These are phyloP conservation scores for Catharus ustulatus DNA, from an alignment of 2,797 vertebrate genomes.

Conservation along the genomic window DNA sequence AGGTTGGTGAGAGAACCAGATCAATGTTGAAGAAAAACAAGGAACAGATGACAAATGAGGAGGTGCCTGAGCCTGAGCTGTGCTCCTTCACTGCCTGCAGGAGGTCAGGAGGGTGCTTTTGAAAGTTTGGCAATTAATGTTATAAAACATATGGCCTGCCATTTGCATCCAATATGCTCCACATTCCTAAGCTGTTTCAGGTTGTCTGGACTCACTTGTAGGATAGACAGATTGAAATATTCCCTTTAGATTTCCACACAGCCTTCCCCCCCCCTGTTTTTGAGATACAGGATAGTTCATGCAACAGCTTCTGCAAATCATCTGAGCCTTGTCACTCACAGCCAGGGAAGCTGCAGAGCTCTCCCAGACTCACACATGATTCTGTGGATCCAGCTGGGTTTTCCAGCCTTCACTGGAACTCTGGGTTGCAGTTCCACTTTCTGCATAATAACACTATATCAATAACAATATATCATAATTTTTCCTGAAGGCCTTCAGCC, in stretches of 20 bases:
- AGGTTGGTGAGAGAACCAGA: constrained; percentile 3
- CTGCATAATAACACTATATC: neutral
- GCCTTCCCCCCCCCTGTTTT: rapidly evolving
- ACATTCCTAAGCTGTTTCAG: constrained; percentile 28
- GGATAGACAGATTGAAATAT: neutral
- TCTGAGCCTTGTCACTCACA: neutral
- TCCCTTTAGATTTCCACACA: neutral
- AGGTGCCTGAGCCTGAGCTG: constrained; percentile 18
- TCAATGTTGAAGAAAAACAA: neutral
- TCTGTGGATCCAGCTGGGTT: neutral
- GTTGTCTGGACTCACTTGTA: constrained; percentile 10
- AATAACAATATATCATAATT: neutral
- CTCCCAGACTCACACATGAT: neutral
- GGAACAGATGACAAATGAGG: constrained; percentile 22
- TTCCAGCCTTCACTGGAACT: neutral
- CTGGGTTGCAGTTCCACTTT: neutral
- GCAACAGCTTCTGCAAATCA: neutral
- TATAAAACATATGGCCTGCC: constrained; percentile 36
- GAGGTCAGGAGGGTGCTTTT: constrained; percentile 1
- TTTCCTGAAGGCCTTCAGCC: neutral
- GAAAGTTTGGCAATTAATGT: constrained; percentile 31
- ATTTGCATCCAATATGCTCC: constrained; percentile 44
- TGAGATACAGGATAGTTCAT: neutral
- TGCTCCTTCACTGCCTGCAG: neutral
- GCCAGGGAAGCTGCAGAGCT: neutral